Conservation (phyloP, 1,140 invertebrate genomes). For the Zophobas morio region DNA sequence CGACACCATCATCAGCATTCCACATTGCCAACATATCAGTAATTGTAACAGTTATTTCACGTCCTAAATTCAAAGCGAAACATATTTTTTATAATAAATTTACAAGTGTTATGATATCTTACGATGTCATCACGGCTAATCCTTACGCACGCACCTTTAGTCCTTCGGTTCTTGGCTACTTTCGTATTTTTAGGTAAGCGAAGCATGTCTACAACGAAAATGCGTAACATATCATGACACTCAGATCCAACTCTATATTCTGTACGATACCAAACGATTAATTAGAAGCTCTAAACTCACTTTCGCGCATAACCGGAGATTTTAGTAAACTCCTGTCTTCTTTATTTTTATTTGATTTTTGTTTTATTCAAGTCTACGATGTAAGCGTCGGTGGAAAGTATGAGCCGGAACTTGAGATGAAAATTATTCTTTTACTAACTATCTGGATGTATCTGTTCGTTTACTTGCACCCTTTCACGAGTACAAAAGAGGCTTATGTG, state of each 20-base stretch:
- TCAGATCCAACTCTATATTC: not conserved
- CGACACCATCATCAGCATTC: conserved; percentile 9
- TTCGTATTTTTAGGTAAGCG: conserved; percentile 19
- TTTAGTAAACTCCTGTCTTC: not conserved
- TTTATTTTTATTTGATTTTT: not conserved
- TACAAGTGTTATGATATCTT: conserved; percentile 47
- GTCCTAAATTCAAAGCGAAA: conserved; percentile 36
- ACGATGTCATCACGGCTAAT: conserved; percentile 2
- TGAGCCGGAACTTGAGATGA: too few relatives aligned
- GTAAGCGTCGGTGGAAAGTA: too few relatives aligned
- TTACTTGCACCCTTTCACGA: too few relatives aligned
- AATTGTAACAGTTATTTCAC: conserved; percentile 33
- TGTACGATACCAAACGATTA: not conserved
- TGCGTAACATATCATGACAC: conserved; percentile 47
- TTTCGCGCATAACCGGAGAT: not conserved
- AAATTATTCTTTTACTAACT: too few relatives aligned
- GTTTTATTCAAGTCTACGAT: not conserved
- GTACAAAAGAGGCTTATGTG: not conserved
- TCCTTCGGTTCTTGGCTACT: not conserved
- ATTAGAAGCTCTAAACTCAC: conserved; percentile 4
- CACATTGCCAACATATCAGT: conserved; percentile 40
- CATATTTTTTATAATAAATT: conserved; percentile 41
- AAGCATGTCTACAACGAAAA: conserved; percentile 41
- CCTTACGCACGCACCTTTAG: not conserved
- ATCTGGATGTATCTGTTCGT: too few relatives aligned